phyloP scores from a whole-genome alignment of 1,140 invertebrate genomes.

The Drosophila tristis region DNA sequence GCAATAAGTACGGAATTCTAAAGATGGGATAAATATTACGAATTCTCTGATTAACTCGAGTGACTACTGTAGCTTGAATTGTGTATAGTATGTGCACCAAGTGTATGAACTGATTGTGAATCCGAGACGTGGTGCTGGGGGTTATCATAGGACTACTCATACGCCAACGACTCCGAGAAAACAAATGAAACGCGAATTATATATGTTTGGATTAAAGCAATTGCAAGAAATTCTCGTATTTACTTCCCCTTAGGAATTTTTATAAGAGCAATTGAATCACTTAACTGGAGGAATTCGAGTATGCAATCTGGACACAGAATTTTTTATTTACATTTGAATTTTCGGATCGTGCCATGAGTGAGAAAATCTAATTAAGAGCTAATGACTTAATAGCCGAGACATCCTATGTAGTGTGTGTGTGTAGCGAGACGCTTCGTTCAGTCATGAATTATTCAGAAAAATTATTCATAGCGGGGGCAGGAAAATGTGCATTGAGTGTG shows the following conservation, averaged over 20 bases:
- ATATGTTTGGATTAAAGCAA: background rate
- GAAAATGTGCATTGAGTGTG: constrained; percentile 11
- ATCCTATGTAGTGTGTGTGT: background rate
- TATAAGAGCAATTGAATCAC: constrained; percentile 2
- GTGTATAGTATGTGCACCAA: constrained; percentile 3
- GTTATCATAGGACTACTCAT: background rate
- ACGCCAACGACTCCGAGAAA: too few relatives aligned
- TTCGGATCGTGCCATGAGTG: constrained; percentile 18
- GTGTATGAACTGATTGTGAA: constrained; percentile 21
- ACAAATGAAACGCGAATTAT: background rate
- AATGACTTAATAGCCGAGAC: constrained; percentile 33
- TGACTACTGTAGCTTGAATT: background rate
- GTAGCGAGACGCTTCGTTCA: background rate
- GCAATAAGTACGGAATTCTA: too few relatives aligned
- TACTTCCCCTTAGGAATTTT: background rate
- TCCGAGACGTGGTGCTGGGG: background rate
- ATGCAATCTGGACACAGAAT: constrained; percentile 3
- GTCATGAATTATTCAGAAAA: constrained; percentile 33
- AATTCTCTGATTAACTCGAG: background rate
- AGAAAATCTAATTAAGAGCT: constrained; percentile 44
- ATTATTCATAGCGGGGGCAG: constrained; percentile 27
- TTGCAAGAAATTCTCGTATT: background rate
- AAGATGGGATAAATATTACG: background rate
- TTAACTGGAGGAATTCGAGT: background rate
- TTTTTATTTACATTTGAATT: background rate